Conservation (phyloP, 2,113 vertebrate species). For the Enhydra lutris region DNA sequence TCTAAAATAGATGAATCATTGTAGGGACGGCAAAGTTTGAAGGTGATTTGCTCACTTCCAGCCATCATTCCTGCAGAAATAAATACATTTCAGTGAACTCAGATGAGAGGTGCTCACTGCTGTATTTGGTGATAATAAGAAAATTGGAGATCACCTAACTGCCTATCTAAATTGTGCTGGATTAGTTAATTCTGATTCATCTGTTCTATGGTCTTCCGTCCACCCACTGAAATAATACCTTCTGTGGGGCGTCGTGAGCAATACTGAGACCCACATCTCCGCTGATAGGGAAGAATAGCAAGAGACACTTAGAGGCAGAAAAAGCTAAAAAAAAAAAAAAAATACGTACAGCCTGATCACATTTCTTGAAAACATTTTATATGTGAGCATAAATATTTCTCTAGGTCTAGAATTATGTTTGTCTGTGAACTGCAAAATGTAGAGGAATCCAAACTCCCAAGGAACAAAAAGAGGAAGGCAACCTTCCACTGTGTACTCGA, state of each 20-base stretch:
- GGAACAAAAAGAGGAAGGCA: background rate
- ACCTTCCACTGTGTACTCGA: background rate
- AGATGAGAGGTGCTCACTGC: accelerated
- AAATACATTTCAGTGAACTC: accelerated
- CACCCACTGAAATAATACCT: accelerated
- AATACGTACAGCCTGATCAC: accelerated
- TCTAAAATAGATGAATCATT: background rate
- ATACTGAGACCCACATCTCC: background rate
- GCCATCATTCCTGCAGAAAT: background rate
- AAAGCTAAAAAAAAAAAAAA: too few species aligned
- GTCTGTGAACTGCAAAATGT: accelerated
- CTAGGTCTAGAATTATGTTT: too few species aligned
- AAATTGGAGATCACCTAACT: too few species aligned
- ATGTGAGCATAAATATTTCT: background rate
- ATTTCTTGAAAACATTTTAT: too few species aligned
- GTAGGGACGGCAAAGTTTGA: accelerated
- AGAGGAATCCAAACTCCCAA: background rate
- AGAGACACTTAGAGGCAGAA: too few species aligned
- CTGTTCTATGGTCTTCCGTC: accelerated
- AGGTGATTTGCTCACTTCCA: too few species aligned
- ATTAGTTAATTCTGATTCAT: too few species aligned
- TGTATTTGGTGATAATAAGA: accelerated
- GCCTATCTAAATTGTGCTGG: accelerated
- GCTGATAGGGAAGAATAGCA: background rate
- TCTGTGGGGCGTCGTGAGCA: background rate